Percentiles rank a stretch among this genome's conserved stretches.
These are phyloP conservation scores for Anabacerthia variegaticeps DNA, from an alignment of 2,797 vertebrate species.

Conservation along the genomic window DNA sequence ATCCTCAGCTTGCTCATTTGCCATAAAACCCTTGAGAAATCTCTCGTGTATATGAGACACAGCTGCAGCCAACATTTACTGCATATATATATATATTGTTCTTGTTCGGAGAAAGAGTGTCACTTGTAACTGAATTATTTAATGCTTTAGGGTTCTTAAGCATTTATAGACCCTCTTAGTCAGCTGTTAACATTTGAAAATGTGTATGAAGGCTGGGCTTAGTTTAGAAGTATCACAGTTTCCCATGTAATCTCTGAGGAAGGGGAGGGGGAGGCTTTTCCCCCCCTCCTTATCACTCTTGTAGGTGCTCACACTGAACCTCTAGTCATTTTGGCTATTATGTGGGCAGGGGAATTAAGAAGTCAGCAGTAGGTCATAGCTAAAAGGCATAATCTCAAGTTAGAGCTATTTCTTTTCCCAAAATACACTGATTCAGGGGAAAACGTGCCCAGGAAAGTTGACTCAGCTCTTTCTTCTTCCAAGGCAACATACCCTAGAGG, in stretches of 20 bases:
- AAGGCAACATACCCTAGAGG: not conserved
- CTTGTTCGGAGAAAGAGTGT: not conserved
- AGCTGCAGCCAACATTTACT: not conserved
- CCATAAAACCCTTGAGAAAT: conserved; percentile 23
- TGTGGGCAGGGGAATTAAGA: not conserved
- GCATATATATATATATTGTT: too few species aligned
- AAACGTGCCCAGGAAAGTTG: not conserved
- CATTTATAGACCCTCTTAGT: not conserved
- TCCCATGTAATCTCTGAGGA: not conserved
- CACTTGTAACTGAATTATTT: conserved; percentile 21
- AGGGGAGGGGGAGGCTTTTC: not conserved
- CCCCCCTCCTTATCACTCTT: not conserved
- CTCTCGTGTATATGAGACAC: not conserved
- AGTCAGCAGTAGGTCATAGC: not conserved
- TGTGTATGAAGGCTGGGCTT: not conserved
- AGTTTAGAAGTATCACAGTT: not conserved
- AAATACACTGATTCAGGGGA: not conserved
- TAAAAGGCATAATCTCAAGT: not conserved
- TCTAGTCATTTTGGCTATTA: not conserved
- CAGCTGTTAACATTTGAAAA: not conserved
- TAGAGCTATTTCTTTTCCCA: not conserved
- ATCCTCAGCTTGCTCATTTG: conserved; percentile 42
- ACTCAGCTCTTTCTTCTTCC: not conserved
- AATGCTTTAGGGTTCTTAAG: not conserved
- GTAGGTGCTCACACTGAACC: not conserved